These are phyloP conservation scores for Penaeus vannamei DNA, from an alignment of 1,140 invertebrate genomes.

Conservation along the genomic window DNA sequence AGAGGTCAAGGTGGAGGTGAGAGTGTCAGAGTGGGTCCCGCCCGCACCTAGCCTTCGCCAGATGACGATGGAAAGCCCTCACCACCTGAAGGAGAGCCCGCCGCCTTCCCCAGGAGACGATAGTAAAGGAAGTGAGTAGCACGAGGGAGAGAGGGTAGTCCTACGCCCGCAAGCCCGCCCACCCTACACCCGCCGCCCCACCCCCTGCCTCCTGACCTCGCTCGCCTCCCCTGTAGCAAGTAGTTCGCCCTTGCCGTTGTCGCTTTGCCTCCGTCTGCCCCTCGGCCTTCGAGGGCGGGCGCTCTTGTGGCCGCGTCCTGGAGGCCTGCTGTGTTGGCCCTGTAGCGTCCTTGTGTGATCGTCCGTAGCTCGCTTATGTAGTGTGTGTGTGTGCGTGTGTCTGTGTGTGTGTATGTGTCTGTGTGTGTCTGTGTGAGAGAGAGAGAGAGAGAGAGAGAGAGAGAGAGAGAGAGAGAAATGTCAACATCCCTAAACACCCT, in stretches of 20 bases:
- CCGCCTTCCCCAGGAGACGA: slow-evolving; percentile 63
- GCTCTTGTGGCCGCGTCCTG: not conserved
- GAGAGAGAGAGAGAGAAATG: not conserved
- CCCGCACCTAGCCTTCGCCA: slow-evolving; percentile 39
- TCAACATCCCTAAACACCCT: no score
- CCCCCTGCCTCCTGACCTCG: not conserved
- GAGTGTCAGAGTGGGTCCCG: slow-evolving; percentile 2
- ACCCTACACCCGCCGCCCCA: not conserved
- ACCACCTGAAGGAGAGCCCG: slow-evolving; percentile 60
- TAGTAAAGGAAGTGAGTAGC: slow-evolving; percentile 63
- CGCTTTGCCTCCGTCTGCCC: not conserved
- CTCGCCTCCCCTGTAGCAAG: not conserved
- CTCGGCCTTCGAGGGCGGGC: no score
- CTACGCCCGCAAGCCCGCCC: not conserved
- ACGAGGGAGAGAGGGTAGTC: not conserved
- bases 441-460: not conserved
- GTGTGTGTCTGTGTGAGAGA: not conserved
- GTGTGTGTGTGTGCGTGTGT: slow-evolving; percentile 42
- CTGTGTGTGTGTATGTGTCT: slow-evolving; percentile 2
- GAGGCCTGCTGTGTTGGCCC: not conserved
- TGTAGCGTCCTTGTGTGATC: no score
- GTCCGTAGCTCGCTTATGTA: not conserved
- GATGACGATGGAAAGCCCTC: slow-evolving; percentile 65
- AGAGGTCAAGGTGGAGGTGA: slow-evolving; percentile 46
- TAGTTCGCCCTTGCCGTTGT: not conserved